A percentile compares a stretch with the other conserved stretches of the same genome.
These are phyloP conservation scores for Chloropsis cyanopogon DNA, from an alignment of 2,113 vertebrate genomes.

Conservation along the genomic window DNA sequence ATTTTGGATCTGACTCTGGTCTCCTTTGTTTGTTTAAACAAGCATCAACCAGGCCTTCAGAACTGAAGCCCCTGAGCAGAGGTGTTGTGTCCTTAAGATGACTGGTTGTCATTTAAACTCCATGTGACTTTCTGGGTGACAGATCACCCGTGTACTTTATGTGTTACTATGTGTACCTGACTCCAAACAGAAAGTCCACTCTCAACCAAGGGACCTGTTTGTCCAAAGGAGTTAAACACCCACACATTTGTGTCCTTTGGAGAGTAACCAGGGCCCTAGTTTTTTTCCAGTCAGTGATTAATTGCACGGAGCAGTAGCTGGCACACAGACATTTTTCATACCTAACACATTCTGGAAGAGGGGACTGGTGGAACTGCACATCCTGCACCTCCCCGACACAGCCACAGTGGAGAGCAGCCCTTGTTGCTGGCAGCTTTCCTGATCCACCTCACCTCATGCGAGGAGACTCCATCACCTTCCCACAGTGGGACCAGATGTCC, in stretches of 20 bases:
- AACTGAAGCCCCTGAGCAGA: neutral
- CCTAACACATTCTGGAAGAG: neutral
- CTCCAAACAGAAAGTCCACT: neutral
- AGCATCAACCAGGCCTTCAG: neutral
- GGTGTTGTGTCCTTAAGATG: neutral
- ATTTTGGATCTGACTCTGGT: neutral
- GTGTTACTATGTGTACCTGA: neutral
- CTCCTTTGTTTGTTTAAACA: neutral
- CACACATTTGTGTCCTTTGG: neutral
- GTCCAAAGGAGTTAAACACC: neutral
- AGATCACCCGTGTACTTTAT: neutral
- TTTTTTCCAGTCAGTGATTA: conserved; percentile 3
- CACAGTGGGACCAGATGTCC: conserved; percentile 64
- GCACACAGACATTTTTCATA: conserved; percentile 12
- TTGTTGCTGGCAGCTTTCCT: conserved; percentile 55
- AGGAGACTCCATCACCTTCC: conserved; percentile 45
- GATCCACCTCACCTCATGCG: neutral
- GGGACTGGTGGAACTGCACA: neutral
- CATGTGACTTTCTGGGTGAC: neutral
- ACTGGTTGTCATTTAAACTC: neutral
- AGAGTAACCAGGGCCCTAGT: neutral
- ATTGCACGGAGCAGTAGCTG: conserved; percentile 10
- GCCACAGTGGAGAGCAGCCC: conserved; percentile 5
- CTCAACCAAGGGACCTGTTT: neutral
- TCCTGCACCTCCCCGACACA: neutral